Conservation (phyloP, 2,797 vertebrate species). For the Poecilia picta region DNA sequence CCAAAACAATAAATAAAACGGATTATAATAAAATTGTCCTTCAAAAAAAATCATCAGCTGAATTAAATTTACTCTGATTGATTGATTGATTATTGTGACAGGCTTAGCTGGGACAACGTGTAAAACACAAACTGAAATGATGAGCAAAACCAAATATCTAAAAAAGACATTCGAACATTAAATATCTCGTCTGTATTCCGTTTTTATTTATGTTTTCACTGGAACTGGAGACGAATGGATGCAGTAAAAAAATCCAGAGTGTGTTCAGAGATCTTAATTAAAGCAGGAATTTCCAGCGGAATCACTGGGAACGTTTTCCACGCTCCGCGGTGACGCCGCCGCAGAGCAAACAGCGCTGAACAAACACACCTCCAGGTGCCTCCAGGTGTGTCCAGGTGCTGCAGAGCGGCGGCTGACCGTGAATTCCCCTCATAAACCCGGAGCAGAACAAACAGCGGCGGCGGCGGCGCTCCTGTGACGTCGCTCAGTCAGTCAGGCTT, state of each 20-base stretch:
- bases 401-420: neutral
- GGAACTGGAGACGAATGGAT: too few species aligned
- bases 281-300: slow-evolving; percentile 9
- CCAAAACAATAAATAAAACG: too few species aligned
- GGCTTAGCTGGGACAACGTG: too few species aligned
- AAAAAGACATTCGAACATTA: neutral
- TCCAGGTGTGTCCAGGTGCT: too few species aligned
- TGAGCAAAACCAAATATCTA: neutral
- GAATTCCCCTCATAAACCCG: slow-evolving; percentile 40
- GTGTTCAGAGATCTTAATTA: neutral
- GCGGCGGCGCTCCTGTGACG: neutral
- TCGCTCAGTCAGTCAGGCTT: neutral
- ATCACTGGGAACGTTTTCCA: neutral
- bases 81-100: too few species aligned
- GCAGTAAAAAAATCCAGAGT: neutral
- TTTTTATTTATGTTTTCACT: too few species aligned
- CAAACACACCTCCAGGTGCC: slow-evolving; percentile 21
- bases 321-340: neutral
- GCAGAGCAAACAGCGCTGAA: slow-evolving; percentile 26
- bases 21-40: too few species aligned
- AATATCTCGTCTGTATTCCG: too few species aligned
- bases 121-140: too few species aligned
- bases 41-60: too few species aligned
- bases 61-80: too few species aligned
- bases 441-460: slow-evolving; percentile 10